Evolutionary conservation across 2,113 vertebrate genomes (phyloP).

Genomic region (Tichodroma muraria): DNA sequence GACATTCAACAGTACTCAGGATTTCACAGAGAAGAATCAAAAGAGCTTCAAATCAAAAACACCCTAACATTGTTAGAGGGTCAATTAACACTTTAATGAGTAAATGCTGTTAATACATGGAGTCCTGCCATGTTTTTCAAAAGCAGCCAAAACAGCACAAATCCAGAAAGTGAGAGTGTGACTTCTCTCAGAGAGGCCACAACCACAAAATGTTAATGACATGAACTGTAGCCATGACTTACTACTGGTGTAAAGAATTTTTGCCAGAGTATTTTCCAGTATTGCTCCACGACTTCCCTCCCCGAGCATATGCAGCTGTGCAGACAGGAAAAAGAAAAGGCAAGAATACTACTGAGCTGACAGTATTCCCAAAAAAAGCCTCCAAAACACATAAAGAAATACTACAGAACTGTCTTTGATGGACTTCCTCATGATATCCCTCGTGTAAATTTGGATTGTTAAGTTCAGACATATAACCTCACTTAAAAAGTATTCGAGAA

Average conservation of each 20-base stretch:
- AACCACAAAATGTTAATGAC: background rate
- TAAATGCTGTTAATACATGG: background rate
- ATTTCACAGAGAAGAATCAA: background rate
- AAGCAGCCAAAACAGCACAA: background rate
- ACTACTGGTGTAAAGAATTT: constrained; percentile 85
- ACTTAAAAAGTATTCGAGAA: background rate
- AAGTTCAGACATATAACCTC: background rate
- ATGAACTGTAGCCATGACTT: constrained; percentile 59
- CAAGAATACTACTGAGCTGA: background rate
- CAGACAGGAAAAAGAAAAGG: background rate
- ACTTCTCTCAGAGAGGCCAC: background rate
- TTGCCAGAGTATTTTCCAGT: constrained; percentile 89
- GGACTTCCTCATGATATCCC: background rate
- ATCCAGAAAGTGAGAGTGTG: background rate
- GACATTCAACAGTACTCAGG: background rate
- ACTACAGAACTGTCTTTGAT: background rate
- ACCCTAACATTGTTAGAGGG: background rate
- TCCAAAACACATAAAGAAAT: background rate
- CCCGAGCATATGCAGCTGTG: constrained; percentile 93
- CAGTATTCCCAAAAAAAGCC: background rate
- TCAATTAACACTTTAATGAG: background rate
- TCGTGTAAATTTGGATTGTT: background rate
- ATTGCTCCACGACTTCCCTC: constrained; percentile 87
- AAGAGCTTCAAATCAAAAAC: background rate
- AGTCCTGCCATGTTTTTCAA: background rate